A percentile compares a stretch with the other conserved stretches of the same genome.
phyloP scores from a whole-genome alignment of 2,113 vertebrate genomes.

The Alethe castanea region DNA sequence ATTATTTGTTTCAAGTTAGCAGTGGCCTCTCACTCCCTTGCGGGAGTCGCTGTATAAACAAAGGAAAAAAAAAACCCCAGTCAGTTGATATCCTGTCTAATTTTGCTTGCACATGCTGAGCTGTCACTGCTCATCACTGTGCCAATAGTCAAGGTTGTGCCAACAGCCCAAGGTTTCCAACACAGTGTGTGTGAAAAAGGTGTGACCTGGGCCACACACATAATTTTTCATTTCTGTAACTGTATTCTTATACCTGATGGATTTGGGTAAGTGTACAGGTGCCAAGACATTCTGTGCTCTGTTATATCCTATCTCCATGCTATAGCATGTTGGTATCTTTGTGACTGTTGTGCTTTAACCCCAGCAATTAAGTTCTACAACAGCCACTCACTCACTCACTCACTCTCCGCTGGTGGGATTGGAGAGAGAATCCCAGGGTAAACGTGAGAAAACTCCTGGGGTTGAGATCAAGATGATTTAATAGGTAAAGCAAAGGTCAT shows the following conservation, averaged over 20 bases:
- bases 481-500: not conserved
- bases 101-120: not conserved
- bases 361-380: not conserved
- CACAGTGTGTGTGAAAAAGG: not conserved
- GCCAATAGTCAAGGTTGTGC: not conserved
- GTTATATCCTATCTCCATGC: not conserved
- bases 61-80: not conserved
- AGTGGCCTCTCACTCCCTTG: not conserved
- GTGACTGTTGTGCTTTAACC: not conserved
- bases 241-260: fast-evolving
- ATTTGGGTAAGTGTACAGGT: not conserved
- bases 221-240: not conserved
- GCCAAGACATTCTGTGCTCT: not conserved
- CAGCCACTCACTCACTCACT: not conserved
- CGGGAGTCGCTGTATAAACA: not conserved
- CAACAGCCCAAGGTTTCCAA: not conserved
- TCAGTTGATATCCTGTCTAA: not conserved
- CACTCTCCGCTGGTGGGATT: too few species aligned
- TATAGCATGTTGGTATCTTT: not conserved
- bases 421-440: not conserved
- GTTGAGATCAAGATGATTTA: not conserved
- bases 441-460: not conserved
- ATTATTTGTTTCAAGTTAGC: not conserved
- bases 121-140: not conserved
- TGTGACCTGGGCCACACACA: not conserved